Evolutionary conservation across 1,140 invertebrate genomes (phyloP).

Genomic region (Antheraea mylitta): DNA sequence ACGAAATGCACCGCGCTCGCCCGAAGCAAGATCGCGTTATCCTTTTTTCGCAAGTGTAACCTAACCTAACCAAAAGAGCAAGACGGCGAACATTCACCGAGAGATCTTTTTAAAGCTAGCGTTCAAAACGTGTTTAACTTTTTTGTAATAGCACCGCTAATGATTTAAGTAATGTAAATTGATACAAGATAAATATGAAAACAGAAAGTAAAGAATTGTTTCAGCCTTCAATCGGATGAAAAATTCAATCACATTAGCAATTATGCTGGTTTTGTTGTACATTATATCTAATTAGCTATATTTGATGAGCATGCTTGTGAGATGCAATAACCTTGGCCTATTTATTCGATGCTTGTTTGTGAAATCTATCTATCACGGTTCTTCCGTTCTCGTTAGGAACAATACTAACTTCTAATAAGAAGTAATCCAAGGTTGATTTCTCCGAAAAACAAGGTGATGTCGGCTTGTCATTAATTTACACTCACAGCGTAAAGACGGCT

Average conservation of each 20-base stretch:
- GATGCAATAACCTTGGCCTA: not conserved
- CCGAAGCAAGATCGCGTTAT: too few species aligned
- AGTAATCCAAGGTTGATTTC: not conserved
- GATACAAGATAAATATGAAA: too few species aligned
- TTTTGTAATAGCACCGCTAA: too few species aligned
- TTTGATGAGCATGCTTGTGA: not conserved
- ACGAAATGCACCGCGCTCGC: too few species aligned
- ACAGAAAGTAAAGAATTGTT: not conserved
- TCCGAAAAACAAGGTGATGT: not conserved
- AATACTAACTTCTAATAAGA: not conserved
- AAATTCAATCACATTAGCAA: not conserved
- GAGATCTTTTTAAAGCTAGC: too few species aligned
- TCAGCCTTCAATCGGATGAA: not conserved
- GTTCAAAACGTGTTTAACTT: too few species aligned
- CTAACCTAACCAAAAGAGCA: too few species aligned
- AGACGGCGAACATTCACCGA: too few species aligned
- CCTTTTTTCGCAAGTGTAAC: too few species aligned
- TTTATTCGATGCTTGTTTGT: slow-evolving; percentile 14
- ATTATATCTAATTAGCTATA: not conserved
- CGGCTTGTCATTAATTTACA: not conserved
- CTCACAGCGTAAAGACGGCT: not conserved
- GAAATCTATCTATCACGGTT: slow-evolving; percentile 16
- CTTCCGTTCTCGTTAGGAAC: slow-evolving; percentile 15
- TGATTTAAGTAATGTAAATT: too few species aligned
- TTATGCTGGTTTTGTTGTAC: not conserved